Percentiles rank a stretch among this genome's conserved stretches.
Conservation (phyloP, 2,797 vertebrate genomes). For the Loriculus beryllinus region DNA sequence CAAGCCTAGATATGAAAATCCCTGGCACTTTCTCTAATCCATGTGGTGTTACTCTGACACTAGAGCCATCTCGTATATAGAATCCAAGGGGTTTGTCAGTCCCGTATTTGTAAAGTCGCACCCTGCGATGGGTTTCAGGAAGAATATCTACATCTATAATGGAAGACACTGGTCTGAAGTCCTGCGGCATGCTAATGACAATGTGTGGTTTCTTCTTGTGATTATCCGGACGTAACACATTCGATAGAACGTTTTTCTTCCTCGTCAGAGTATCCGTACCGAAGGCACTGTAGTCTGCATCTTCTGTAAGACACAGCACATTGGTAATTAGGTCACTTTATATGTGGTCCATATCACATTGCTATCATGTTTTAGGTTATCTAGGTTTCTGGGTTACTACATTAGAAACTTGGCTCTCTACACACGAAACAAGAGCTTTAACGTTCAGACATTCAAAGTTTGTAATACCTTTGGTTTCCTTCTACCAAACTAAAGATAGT, state of each 20-base stretch:
- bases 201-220: constrained; percentile 89
- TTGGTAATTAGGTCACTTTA: not conserved
- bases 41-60: constrained; percentile 90
- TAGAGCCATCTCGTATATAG: constrained; percentile 95
- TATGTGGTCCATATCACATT: not conserved
- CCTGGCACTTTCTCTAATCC: constrained; percentile 95
- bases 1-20: constrained; percentile 95
- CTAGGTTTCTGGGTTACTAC: not conserved
- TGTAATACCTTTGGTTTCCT: not conserved
- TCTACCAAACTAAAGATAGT: not conserved
- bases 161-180: constrained; percentile 96
- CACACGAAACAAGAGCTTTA: not conserved
- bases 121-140: constrained; percentile 92
- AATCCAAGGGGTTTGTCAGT: constrained; percentile 95
- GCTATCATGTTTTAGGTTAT: accelerated
- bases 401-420: not conserved
- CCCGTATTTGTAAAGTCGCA: constrained; percentile 94
- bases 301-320: constrained; percentile 80
- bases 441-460: not conserved
- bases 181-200: constrained; percentile 92
- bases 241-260: constrained; percentile 91
- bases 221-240: constrained; percentile 87
- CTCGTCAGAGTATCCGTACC: constrained; percentile 88
- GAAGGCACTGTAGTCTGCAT: constrained; percentile 93
- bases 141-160: constrained; percentile 97